Percentiles rank a stretch among this genome's conserved stretches.
Evolutionary conservation across 1,140 invertebrate species (phyloP).

Genomic region (Caerostris darwini): DNA sequence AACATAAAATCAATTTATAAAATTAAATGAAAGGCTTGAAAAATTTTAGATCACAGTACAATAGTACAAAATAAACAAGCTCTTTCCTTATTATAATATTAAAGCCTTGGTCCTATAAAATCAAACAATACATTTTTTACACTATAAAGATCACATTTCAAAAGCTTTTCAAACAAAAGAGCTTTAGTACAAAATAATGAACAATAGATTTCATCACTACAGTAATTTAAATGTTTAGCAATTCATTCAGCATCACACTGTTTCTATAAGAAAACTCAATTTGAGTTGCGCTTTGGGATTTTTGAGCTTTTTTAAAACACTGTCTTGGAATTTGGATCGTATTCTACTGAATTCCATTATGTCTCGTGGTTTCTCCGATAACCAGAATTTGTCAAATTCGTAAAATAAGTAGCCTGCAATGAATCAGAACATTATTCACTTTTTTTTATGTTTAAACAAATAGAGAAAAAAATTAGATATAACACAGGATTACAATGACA

Average conservation of each 20-base stretch:
- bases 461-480: background rate
- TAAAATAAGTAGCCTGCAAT: conserved; percentile 90
- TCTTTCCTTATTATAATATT: too few relatives aligned
- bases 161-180: background rate
- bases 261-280: conserved; percentile 88
- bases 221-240: background rate
- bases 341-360: conserved; percentile 97
- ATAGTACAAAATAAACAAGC: too few relatives aligned
- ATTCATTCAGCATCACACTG: conserved; percentile 79
- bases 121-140: too few relatives aligned
- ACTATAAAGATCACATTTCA: too few relatives aligned
- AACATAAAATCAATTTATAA: too few relatives aligned
- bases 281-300: conserved; percentile 86
- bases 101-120: too few relatives aligned
- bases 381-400: conserved; percentile 96
- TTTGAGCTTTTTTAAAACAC: conserved; percentile 82
- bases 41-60: too few relatives aligned
- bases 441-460: background rate
- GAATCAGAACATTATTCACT: background rate
- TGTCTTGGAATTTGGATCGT: conserved; percentile 91
- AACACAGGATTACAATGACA: too few relatives aligned
- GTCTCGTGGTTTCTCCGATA: conserved; percentile 92
- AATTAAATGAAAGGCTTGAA: too few relatives aligned
- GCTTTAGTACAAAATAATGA: background rate
- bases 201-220: background rate